Evolutionary conservation across 2,113 vertebrate species (phyloP), one percentile per base, ranked within the genome.

Genomic region (Pipra filicauda): DNA sequence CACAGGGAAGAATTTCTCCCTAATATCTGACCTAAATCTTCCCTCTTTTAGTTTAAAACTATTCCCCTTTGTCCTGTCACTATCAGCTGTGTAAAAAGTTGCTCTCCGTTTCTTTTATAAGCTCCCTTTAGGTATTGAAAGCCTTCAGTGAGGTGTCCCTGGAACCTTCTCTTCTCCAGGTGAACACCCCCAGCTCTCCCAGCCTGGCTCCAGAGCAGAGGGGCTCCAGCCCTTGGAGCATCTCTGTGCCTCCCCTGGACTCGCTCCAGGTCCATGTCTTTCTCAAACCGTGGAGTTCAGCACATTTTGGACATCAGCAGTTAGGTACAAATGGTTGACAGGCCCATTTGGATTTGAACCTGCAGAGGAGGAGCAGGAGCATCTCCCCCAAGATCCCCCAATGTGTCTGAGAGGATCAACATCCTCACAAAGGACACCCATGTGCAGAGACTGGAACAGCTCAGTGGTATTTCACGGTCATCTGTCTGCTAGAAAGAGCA

Each of bases 361-460:
- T 73, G 51, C 54, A 15, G 39, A 26, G 31, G 2, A 4, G 41
- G 54, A 46, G 8, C 55, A 5, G 30, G 23, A 39, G 27, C 35
- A 10, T 48, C 57, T 58, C 72, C 43, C 12, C 2, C 31, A 48
- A 54, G 11, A 49, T 44, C 6, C 37, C 13, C 6, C 6, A 58
- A 6, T 1, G 1, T 21, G 30, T 28, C 33, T 12, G 37, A 26
- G 41, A 26, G 7, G 12, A 62, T 83, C 59, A 12, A 0, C 5
- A 3, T 23, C 31, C 43, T 70, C 79, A 39, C 20, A 28, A 30
- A 46, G 1, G 2, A 8, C 0, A 0, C 51, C 67, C 30, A 21
- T 27, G 9, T 54, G 43, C 57, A 48, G 57, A 58, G 70, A 31
- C 20, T 23, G 44, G n/a, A 76, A 44, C 43, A 80, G 19, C 77